phyloP scores from a whole-genome alignment of 2,888 invertebrate species.

The Cataglyphis albicans region DNA sequence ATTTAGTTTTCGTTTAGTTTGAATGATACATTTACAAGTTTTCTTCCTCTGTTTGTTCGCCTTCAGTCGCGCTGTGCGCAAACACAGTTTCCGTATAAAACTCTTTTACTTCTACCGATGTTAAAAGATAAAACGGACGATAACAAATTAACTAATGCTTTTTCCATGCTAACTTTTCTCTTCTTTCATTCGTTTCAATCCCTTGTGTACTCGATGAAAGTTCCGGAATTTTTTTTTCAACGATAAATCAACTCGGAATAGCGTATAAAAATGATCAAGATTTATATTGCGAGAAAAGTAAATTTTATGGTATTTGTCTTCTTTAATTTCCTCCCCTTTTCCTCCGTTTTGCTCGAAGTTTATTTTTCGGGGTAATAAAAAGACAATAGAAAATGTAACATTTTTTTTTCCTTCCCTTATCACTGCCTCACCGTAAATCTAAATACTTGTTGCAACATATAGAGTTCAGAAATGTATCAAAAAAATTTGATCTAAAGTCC shows the following conservation, averaged over 20 bases:
- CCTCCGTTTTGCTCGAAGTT: not conserved
- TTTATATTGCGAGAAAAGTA: slow-evolving; percentile 27
- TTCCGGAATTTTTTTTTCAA: slow-evolving; percentile 1
- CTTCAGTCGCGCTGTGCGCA: not conserved
- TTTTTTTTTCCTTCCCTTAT: slow-evolving; percentile 23
- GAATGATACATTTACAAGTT: slow-evolving; percentile 14
- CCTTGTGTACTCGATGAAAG: slow-evolving; percentile 33
- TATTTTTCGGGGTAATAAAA: not conserved
- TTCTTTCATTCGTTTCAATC: not conserved
- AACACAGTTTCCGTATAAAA: slow-evolving; percentile 2
- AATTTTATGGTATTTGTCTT: slow-evolving; percentile 23
- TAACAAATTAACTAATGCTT: slow-evolving; percentile 39
- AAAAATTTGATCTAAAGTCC: slow-evolving; percentile 57
- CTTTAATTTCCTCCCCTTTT: slow-evolving; percentile 19
- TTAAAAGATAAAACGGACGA: slow-evolving; percentile 7
- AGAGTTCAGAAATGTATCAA: slow-evolving; percentile 30
- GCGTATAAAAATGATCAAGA: slow-evolving; percentile 32
- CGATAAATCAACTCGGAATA: slow-evolving; percentile 9
- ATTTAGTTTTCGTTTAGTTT: slow-evolving; percentile 11
- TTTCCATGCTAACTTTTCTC: slow-evolving; percentile 18
- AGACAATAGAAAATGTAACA: slow-evolving; percentile 13
- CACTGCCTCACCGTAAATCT: slow-evolving; percentile 9
- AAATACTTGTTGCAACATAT: slow-evolving; percentile 19
- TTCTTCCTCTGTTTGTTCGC: not conserved
- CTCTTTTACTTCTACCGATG: not conserved